phyloP scores from a whole-genome alignment of 2,113 vertebrate species.

The Megaptera novaeangliae region DNA sequence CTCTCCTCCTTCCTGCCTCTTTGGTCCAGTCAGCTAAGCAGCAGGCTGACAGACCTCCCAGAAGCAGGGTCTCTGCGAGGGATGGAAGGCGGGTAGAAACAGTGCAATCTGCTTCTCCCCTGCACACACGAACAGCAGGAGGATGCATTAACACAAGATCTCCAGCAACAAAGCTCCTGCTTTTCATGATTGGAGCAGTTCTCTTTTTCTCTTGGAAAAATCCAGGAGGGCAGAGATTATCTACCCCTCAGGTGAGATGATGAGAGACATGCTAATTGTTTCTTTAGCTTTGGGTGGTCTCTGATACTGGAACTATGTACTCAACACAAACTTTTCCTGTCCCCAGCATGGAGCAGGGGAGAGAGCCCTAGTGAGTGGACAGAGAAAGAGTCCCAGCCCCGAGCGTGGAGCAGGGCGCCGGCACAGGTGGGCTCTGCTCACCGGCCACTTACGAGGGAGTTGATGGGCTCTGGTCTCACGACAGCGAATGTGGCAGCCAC shows the following conservation, averaged over 20 bases:
- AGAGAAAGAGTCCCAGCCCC: no score
- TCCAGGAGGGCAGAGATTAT: background rate
- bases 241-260: background rate
- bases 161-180: background rate
- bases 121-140: background rate
- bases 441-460: background rate
- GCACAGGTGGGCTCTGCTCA: background rate
- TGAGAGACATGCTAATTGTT: background rate
- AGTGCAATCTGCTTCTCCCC: background rate
- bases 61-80: background rate
- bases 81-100: background rate
- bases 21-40: no score
- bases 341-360: rapidly evolving
- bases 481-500: background rate
- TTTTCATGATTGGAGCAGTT: no score
- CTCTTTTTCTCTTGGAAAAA: background rate
- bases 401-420: background rate
- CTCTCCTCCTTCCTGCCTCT: background rate
- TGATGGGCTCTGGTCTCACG: no score
- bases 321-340: background rate
- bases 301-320: background rate
- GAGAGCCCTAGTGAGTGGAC: background rate
- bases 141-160: background rate
- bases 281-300: background rate
- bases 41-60: background rate